These are phyloP conservation scores for Orchesellides sinensis DNA, from an alignment of 2,888 invertebrate species.

Conservation along the genomic window DNA sequence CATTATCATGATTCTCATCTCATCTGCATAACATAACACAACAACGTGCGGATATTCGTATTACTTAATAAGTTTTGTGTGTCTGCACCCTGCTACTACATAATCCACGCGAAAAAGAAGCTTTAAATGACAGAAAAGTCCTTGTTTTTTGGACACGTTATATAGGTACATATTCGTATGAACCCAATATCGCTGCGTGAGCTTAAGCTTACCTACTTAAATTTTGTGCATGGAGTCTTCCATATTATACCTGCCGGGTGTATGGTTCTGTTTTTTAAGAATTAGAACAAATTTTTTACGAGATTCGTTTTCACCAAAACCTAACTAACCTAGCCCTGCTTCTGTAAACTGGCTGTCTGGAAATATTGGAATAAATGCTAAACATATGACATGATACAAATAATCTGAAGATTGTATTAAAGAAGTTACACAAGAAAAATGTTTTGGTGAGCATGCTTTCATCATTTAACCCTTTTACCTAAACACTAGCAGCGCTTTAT, in stretches of 20 bases:
- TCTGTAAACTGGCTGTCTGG: neutral
- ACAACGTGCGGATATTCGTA: slow-evolving; percentile 23
- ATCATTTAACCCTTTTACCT: slow-evolving; percentile 18
- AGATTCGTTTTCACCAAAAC: slow-evolving; percentile 17
- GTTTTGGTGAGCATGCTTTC: slow-evolving; percentile 29
- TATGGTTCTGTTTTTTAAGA: slow-evolving; percentile 25
- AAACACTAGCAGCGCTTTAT: slow-evolving; percentile 11
- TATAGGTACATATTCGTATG: neutral
- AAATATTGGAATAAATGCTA: neutral
- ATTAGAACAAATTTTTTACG: slow-evolving; percentile 37
- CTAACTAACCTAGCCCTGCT: slow-evolving; percentile 62
- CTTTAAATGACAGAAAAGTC: neutral
- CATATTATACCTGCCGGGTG: too few relatives aligned
- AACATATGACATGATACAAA: slow-evolving; percentile 27
- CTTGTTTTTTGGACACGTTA: neutral
- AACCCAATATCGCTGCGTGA: neutral
- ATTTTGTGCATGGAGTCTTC: neutral
- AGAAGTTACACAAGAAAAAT: neutral
- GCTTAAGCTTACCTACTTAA: neutral
- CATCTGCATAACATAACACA: slow-evolving; percentile 22
- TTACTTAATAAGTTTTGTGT: slow-evolving; percentile 47
- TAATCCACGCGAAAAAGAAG: neutral
- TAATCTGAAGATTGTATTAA: slow-evolving; percentile 21
- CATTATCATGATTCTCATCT: slow-evolving; percentile 19
- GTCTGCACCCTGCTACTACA: slow-evolving; percentile 6